Conservation (phyloP, 2,797 vertebrate genomes). For the Diceros bicornis region DNA sequence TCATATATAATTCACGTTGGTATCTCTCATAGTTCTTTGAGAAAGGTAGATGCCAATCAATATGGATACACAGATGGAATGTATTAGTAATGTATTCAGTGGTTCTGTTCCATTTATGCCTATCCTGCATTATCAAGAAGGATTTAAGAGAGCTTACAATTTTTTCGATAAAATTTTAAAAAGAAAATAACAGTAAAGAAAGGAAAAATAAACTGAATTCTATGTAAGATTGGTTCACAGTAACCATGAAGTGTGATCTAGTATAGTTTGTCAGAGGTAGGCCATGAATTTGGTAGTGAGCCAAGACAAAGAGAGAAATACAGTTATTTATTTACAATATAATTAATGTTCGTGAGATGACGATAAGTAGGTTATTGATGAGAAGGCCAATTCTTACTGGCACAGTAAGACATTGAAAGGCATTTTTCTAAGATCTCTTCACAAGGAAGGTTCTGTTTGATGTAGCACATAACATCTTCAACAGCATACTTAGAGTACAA, state of each 20-base stretch:
- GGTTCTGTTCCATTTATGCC: neutral
- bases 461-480: neutral
- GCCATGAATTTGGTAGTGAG: neutral
- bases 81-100: neutral
- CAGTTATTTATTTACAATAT: neutral
- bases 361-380: neutral
- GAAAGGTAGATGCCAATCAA: neutral
- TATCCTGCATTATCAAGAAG: neutral
- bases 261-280: neutral
- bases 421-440: conserved; percentile 36
- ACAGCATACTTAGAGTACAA: neutral
- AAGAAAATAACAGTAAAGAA: conserved; percentile 35
- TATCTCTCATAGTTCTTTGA: neutral
- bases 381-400: neutral
- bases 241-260: neutral
- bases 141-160: neutral
- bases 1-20: conserved; percentile 8
- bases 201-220: conserved; percentile 21
- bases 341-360: neutral
- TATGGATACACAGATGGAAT: neutral
- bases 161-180: neutral
- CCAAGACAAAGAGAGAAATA: neutral
- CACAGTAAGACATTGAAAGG: neutral
- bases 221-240: neutral
- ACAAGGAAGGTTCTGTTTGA: neutral